Percentiles rank a stretch among this genome's conserved stretches.
Evolutionary conservation across 2,113 vertebrate genomes (phyloP).

Genomic region (Neomonachus schauinslandi): DNA sequence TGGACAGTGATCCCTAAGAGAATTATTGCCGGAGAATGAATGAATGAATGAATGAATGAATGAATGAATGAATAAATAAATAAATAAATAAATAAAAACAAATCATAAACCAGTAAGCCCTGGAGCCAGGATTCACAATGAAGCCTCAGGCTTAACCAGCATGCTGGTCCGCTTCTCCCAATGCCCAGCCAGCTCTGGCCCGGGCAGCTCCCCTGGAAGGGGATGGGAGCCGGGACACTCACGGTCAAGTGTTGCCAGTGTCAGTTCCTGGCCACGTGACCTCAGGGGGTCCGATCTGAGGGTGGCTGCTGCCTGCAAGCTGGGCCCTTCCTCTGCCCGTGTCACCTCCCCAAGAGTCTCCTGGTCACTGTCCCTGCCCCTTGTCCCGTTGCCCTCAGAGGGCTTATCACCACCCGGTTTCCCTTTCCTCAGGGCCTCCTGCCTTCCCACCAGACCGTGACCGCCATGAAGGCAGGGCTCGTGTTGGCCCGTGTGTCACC

Average conservation of each 20-base stretch:
- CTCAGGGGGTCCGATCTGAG: background rate
- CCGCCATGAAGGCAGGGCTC: background rate
- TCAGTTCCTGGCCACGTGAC: background rate
- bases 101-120: background rate
- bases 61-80: background rate
- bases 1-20: background rate
- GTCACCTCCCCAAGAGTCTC: background rate
- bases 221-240: background rate
- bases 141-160: background rate
- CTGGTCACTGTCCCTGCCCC: background rate
- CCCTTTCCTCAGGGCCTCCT: background rate
- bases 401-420: background rate
- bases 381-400: background rate
- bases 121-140: background rate
- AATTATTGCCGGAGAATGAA: background rate
- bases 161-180: background rate
- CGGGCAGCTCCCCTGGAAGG: background rate
- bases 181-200: background rate
- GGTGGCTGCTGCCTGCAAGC: background rate
- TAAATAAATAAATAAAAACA: background rate
- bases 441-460: background rate
- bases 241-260: background rate
- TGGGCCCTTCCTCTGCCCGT: background rate
- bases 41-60: background rate
- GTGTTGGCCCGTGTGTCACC: fast-evolving